These are phyloP conservation scores for Caenorhabditis zanzibari DNA, from an alignment of 2,888 invertebrate genomes.

Conservation along the genomic window DNA sequence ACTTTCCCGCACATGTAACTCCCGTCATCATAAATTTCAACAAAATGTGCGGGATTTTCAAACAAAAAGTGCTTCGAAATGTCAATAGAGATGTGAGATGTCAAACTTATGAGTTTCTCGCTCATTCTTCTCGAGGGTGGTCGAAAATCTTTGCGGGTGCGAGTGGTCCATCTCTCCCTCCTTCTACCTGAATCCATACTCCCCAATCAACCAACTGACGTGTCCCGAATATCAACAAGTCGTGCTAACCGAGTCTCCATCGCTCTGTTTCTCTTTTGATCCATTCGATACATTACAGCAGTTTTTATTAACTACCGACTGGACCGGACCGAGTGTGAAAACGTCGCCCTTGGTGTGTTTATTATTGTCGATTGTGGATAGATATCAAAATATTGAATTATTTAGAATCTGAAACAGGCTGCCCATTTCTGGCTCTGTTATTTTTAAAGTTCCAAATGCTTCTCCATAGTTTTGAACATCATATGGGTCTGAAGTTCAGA, in stretches of 20 bases:
- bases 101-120: constrained; percentile 48
- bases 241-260: constrained; percentile 9
- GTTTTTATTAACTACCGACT: constrained; percentile 36
- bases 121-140: constrained; percentile 24
- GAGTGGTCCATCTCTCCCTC: constrained; percentile 18
- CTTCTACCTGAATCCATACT: constrained; percentile 74
- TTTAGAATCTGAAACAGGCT: too few relatives aligned
- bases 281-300: constrained; percentile 27
- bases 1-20: constrained; percentile 32
- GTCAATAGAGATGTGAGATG: constrained; percentile 54
- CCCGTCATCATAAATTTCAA: constrained; percentile 31
- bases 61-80: constrained; percentile 49
- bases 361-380: constrained; percentile 5
- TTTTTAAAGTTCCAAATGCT: too few relatives aligned
- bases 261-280: background rate
- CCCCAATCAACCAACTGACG: constrained; percentile 42
- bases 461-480: too few relatives aligned
- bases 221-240: constrained; percentile 25
- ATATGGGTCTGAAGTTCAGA: too few relatives aligned
- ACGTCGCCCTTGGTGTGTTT: constrained; percentile 19
- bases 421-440: too few relatives aligned
- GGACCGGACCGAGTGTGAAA: background rate
- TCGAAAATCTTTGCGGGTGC: constrained; percentile 13
- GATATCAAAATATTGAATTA: background rate
- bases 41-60: constrained; percentile 33